Evolutionary conservation across 2,113 vertebrate species (phyloP).

Genomic region (Istiophorus platypterus): DNA sequence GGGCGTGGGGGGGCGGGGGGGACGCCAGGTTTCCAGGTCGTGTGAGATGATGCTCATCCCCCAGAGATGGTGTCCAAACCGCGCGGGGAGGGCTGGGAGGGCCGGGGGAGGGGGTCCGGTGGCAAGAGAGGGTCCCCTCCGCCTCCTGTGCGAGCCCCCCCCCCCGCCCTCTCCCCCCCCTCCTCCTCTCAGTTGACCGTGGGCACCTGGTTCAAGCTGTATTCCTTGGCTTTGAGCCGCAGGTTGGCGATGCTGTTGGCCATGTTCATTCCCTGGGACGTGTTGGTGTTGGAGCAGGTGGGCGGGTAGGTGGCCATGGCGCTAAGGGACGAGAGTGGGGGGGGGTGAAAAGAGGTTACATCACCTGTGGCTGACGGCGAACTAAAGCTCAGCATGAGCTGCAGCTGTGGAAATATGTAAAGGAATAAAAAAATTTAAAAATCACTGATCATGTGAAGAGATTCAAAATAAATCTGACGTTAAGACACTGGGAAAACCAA

Average conservation of each 20-base stretch:
- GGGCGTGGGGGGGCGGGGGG: no score
- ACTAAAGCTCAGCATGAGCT: constrained; percentile 37
- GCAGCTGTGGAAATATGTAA: constrained; percentile 59
- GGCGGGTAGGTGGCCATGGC: constrained; percentile 96
- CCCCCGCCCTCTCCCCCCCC: constrained; percentile 73
- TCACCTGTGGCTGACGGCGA: constrained; percentile 32
- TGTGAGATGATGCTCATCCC: constrained; percentile 36
- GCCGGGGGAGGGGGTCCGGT: constrained; percentile 7
- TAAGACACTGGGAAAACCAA: background rate
- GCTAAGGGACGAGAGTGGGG: constrained; percentile 78
- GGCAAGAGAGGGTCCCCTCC: constrained; percentile 7
- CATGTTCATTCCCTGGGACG: constrained; percentile 98
- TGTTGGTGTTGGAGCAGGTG: constrained; percentile 94
- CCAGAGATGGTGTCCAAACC: constrained; percentile 27
- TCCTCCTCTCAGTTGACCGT: constrained; percentile 93
- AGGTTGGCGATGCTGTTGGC: constrained; percentile 99
- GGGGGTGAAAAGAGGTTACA: constrained; percentile 44
- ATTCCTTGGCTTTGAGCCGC: constrained; percentile 99
- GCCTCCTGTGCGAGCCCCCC: background rate
- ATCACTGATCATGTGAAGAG: background rate
- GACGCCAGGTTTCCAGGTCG: no score
- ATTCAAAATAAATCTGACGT: constrained; percentile 13
- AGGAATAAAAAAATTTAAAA: constrained; percentile 14
- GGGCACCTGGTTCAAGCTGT: constrained; percentile 99
- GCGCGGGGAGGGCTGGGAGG: no score